Conservation (phyloP, 1,140 invertebrate genomes). For the Tenebrio molitor region DNA sequence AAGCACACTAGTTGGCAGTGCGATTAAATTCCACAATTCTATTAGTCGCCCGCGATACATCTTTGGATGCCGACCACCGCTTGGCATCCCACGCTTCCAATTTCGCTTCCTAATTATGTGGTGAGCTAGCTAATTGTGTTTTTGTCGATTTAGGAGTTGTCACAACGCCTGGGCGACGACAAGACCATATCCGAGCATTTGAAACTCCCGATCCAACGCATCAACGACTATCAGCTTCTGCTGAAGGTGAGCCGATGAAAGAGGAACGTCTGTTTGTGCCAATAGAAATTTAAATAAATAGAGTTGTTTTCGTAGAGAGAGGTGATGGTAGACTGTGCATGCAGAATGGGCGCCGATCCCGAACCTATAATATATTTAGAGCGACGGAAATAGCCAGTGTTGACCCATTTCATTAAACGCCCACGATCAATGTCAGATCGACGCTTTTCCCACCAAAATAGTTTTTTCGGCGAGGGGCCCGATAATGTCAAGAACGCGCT, state of each 20-base stretch:
- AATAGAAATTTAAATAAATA: slow-evolving; percentile 39
- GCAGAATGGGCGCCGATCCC: slow-evolving; percentile 49
- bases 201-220: slow-evolving; percentile 93
- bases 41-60: slow-evolving; percentile 5
- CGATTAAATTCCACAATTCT: slow-evolving; percentile 1
- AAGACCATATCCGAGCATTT: slow-evolving; percentile 91
- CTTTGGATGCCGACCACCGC: not conserved
- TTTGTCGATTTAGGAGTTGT: slow-evolving; percentile 83
- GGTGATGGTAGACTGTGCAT: slow-evolving; percentile 35
- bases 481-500: no score
- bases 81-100: not conserved
- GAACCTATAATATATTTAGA: slow-evolving; percentile 49
- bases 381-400: slow-evolving; percentile 57
- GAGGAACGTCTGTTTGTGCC: slow-evolving; percentile 20
- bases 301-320: slow-evolving; percentile 19
- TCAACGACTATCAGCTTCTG: slow-evolving; percentile 96
- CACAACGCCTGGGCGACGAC: slow-evolving; percentile 88
- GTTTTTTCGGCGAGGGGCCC: no score
- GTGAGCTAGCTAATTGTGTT: not conserved
- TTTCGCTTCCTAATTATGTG: slow-evolving; percentile 5
- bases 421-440: slow-evolving; percentile 49
- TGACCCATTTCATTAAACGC: slow-evolving; percentile 58
- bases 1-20: slow-evolving; percentile 27
- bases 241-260: slow-evolving; percentile 81
- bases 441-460: no score